These are phyloP conservation scores for Taphrorychus bicolor DNA, from an alignment of 2,888 invertebrate genomes.

Conservation along the genomic window DNA sequence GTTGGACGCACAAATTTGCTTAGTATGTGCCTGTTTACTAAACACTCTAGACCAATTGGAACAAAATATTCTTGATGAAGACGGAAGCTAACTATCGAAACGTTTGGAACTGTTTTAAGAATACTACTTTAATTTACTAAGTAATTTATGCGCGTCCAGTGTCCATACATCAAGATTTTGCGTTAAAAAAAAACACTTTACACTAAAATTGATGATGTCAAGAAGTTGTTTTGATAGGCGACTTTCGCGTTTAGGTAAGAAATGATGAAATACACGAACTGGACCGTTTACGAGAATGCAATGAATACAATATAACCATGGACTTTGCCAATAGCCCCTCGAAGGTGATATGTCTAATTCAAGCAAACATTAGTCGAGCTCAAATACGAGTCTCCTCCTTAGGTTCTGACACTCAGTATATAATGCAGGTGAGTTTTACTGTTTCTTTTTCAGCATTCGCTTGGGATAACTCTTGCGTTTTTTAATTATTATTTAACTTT, in stretches of 20 bases:
- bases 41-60: no score
- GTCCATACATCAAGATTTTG: no score
- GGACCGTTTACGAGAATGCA: constrained; percentile 76
- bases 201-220: no score
- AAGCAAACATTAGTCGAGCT: constrained; percentile 85
- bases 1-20: no score
- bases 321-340: constrained; percentile 90
- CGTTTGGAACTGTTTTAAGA: no score
- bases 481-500: neutral
- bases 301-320: constrained; percentile 80
- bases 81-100: no score
- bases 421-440: constrained; percentile 79
- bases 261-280: constrained; percentile 95
- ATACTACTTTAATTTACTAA: no score
- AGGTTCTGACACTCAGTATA: constrained; percentile 87
- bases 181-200: no score
- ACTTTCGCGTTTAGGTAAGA: constrained; percentile 68
- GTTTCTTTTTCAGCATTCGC: no score
- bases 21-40: no score
- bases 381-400: constrained; percentile 84
- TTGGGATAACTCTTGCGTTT: neutral
- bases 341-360: constrained; percentile 94
- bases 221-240: no score
- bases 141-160: no score
- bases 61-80: neutral